A percentile compares a stretch with the other conserved stretches of the same genome.
phyloP scores from a whole-genome alignment of 2,797 vertebrate genomes.

The Takifugu ocellatus region DNA sequence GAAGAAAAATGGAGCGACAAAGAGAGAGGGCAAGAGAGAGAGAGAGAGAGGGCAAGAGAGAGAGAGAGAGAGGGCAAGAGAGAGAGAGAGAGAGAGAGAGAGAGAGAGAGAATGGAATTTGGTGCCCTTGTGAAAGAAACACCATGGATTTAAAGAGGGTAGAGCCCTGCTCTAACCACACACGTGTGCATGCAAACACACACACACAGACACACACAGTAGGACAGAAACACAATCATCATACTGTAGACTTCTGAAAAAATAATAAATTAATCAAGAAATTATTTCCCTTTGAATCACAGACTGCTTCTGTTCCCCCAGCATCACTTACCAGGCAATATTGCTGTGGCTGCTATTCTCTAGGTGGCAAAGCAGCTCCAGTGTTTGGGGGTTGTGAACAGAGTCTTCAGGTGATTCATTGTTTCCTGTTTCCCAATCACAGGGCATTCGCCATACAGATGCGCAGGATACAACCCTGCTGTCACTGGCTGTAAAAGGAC shows the following conservation, averaged over 20 bases:
- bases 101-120: neutral
- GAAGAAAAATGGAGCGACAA: too few relatives aligned
- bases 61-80: neutral
- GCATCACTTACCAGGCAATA: slow-evolving; percentile 87
- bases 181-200: slow-evolving; percentile 23
- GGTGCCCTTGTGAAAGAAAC: slow-evolving; percentile 72
- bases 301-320: slow-evolving; percentile 28
- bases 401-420: slow-evolving; percentile 96
- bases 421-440: slow-evolving; percentile 90
- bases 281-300: neutral
- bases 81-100: neutral
- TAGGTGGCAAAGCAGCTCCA: slow-evolving; percentile 98
- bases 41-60: neutral
- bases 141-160: slow-evolving; percentile 57
- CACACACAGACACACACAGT: slow-evolving; percentile 11
- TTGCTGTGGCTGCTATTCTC: slow-evolving; percentile 87
- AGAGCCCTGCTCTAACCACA: slow-evolving; percentile 60
- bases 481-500: slow-evolving; percentile 81
- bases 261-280: too few relatives aligned
- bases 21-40: too few relatives aligned
- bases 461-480: slow-evolving; percentile 89
- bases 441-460: slow-evolving; percentile 95
- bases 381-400: slow-evolving; percentile 89
- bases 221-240: too few relatives aligned
- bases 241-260: too few relatives aligned